These are phyloP conservation scores for Cyprinella venusta DNA, from an alignment of 2,797 vertebrate genomes.

Conservation along the genomic window DNA sequence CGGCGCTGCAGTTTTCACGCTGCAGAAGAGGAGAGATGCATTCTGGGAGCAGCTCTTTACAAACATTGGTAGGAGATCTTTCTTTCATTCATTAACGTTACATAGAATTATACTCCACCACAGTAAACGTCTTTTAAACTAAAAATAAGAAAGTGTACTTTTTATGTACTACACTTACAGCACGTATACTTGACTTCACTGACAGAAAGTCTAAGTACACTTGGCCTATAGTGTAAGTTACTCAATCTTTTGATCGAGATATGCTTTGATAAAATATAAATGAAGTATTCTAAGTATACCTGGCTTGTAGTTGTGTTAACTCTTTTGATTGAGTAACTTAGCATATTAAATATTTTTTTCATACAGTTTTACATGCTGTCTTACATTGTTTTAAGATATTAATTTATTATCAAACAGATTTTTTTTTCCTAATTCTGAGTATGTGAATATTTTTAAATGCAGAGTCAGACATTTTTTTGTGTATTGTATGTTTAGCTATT, in stretches of 20 bases:
- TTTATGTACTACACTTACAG: neutral
- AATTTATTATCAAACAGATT: too few species aligned
- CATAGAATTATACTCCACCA: conserved; percentile 12
- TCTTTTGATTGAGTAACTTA: too few species aligned
- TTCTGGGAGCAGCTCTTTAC: conserved; percentile 83
- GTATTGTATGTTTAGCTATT: too few species aligned
- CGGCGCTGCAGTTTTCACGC: conserved; percentile 79
- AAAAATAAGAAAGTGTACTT: neutral
- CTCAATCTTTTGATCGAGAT: neutral
- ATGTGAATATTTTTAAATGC: too few species aligned
- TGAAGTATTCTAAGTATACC: too few species aligned
- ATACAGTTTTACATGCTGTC: too few species aligned
- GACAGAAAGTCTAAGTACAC: neutral
- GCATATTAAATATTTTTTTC: too few species aligned
- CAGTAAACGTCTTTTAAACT: neutral
- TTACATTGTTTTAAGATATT: too few species aligned
- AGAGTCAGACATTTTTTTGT: too few species aligned
- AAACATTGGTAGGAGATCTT: conserved; percentile 67
- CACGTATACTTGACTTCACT: neutral
- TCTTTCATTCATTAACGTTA: neutral
- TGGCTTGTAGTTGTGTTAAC: too few species aligned
- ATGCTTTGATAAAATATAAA: too few species aligned
- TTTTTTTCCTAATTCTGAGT: too few species aligned
- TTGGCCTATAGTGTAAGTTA: neutral
- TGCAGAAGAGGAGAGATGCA: conserved; percentile 81